Conservation (phyloP, 2,113 vertebrate genomes). For the Hepsetus odoe region DNA sequence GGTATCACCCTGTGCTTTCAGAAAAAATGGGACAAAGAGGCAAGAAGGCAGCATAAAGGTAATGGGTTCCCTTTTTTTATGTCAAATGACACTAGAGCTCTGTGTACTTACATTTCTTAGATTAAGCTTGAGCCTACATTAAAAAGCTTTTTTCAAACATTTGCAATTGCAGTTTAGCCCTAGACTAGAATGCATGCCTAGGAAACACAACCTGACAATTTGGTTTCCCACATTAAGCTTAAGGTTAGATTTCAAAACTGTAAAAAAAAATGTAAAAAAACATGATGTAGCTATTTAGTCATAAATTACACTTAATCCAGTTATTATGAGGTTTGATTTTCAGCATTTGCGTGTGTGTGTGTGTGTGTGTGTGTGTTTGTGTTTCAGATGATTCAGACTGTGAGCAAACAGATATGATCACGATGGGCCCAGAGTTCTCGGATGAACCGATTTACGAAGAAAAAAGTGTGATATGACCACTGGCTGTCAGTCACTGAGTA, state of each 20-base stretch:
- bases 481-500: not conserved
- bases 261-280: too few relatives aligned
- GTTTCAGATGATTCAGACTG: conserved; percentile 32
- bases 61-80: conserved; percentile 40
- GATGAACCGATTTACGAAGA: conserved; percentile 49
- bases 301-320: too few relatives aligned
- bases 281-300: too few relatives aligned
- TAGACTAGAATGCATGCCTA: too few relatives aligned
- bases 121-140: too few relatives aligned
- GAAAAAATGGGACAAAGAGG: conserved; percentile 64
- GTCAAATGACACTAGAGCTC: not conserved
- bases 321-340: too few relatives aligned
- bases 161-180: too few relatives aligned
- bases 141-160: too few relatives aligned
- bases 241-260: too few relatives aligned
- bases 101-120: too few relatives aligned
- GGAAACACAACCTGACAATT: too few relatives aligned
- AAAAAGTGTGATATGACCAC: conserved; percentile 41
- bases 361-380: conserved; percentile 13
- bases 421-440: conserved; percentile 8
- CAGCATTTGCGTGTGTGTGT: conserved; percentile 5
- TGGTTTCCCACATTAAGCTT: too few relatives aligned
- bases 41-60: conserved; percentile 12
- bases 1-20: conserved; percentile 58
- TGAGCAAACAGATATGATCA: conserved; percentile 10